Evolutionary conservation across 2,888 invertebrate genomes (phyloP).

Genomic region (Tenthredo distinguenda): DNA sequence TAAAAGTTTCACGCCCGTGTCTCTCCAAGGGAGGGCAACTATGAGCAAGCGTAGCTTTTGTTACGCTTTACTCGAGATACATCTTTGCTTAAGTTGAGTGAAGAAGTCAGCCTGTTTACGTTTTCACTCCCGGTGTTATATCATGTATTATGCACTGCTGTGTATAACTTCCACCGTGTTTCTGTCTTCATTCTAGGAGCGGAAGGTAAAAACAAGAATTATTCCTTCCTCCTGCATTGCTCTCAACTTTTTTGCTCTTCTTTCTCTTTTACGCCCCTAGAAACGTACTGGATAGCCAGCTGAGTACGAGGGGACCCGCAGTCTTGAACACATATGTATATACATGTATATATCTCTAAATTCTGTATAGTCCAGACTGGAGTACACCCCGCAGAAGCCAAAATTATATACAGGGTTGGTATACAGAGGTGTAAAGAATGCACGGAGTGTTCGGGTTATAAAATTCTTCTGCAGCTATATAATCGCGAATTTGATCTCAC

Average conservation of each 20-base stretch:
- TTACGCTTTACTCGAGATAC: slow-evolving; percentile 9
- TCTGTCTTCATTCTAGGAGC: slow-evolving; percentile 1
- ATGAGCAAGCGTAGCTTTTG: slow-evolving; percentile 30
- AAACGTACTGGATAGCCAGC: neutral
- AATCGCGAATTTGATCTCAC: slow-evolving; percentile 31
- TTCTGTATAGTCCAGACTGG: neutral
- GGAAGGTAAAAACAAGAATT: slow-evolving; percentile 40
- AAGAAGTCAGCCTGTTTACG: slow-evolving; percentile 29
- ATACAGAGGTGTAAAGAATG: slow-evolving; percentile 3
- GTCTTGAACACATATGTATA: neutral
- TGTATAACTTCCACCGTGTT: slow-evolving; percentile 32
- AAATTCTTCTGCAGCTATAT: slow-evolving; percentile 31
- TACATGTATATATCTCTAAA: neutral
- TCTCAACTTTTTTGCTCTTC: neutral
- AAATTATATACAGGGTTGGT: neutral
- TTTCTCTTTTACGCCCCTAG: slow-evolving; percentile 14
- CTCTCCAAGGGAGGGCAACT: neutral
- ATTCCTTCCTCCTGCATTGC: slow-evolving; percentile 30
- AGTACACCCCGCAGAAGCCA: neutral
- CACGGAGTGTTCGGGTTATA: slow-evolving; percentile 4
- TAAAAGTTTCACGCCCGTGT: neutral
- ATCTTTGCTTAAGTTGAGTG: slow-evolving; percentile 26
- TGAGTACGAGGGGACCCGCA: neutral
- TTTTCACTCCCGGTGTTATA: slow-evolving; percentile 12
- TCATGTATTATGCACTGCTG: slow-evolving; percentile 3